Base-by-base conservation (phyloP, 2,113 vertebrate species). In the Otus sunia region DNA sequence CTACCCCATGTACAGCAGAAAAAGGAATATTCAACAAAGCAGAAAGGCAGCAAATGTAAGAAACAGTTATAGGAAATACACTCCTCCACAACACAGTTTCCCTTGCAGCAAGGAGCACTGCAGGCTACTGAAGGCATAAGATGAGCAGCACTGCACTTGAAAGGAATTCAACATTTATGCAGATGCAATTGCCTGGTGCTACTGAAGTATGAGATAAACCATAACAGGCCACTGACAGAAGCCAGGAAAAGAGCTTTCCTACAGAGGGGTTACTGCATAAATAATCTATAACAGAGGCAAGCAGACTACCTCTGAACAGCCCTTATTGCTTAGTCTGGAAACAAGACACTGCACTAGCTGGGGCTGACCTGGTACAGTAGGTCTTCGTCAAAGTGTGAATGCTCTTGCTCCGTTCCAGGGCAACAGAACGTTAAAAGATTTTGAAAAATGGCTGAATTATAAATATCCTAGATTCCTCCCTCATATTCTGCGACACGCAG, bases 81-180 rank as follows among this genome's bases (percentile, higher is more conserved):
- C 34, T 71, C 36, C 50, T 50, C 22, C 50, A 76, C n/a, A 81
- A 30, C 36, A 50, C 43, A 78, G 55, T 12, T 74, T 83, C 41
- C 71, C 50, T 39, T 17, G 59, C 2, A 23, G 86, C 83, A 66
- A 62, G 67, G n/a, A 88, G 60, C 68, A 68, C 72, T 50, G 83
- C 76, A 52, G 41, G 83, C 77, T 68, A 21, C 79, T 11, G 45
- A 78, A 52, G 60, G 79, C 53, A 67, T 29, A 55, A 32, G 83
- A 92, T 2, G 23, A 86, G 75, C 88, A 66, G 79, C 20, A 3
- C 13, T 19, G 69, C 4, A 23, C 79, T 91, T 71, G 37, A 88
- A 93, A 94, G 73, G 50, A 86, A 87, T 94, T 89, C 67, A 26
- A 56, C 63, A 71, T 89, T 94, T 72, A 84, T 56, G 81, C 37